Evolutionary conservation across 2,888 invertebrate species (phyloP), one percentile per base, ranked within the genome.

Genomic region (Altica lythri): DNA sequence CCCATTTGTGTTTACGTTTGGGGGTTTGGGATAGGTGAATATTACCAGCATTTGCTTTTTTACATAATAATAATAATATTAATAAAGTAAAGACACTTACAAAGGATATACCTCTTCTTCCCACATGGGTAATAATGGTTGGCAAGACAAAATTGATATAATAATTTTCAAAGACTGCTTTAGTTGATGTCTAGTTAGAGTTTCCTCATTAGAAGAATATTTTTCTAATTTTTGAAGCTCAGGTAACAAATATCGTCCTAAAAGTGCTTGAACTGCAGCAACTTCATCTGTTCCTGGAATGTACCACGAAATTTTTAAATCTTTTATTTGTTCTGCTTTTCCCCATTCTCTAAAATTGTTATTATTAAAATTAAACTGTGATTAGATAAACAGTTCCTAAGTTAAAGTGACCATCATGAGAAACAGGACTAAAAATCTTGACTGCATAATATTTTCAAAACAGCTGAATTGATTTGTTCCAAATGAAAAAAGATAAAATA

Each of bases 271-370:
- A 1, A 88, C 84, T 57, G 84, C 83, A 0, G 77, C 74, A 1
- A 89, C 81, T 72, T 93, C 93, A 29, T 81, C 82, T 14, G 80
- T 78, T 14, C 79, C 82, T 0, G 95, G 93, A 38, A 86, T 78
- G 68, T 91, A 90, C 92, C 92, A 95, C 30, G 84, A 78, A 13
- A 92, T 77, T 4, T 84, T 78, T 12, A 88, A 77, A 17, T 85
- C 80, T 49, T 85, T 78, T 13, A 89, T 74, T 63, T 86, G 78
- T 12, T 85, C 83, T 0, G 88, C 81, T 54, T 81, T 80, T 0
- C 92, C 95, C 95, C 95, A 96, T 62, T 92, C 87, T 14, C 84
- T 80, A 14, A 38, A 69, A 70, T 12, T 32, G 8, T 16, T 35
- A 40, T 43, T n/a, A n/a, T n/a, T n/a, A n/a, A n/a, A n/a, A n/a